Evolutionary conservation across 2,888 invertebrate genomes (phyloP), one percentile per base, ranked within the genome.

Genomic region (Eulithis prunata): DNA sequence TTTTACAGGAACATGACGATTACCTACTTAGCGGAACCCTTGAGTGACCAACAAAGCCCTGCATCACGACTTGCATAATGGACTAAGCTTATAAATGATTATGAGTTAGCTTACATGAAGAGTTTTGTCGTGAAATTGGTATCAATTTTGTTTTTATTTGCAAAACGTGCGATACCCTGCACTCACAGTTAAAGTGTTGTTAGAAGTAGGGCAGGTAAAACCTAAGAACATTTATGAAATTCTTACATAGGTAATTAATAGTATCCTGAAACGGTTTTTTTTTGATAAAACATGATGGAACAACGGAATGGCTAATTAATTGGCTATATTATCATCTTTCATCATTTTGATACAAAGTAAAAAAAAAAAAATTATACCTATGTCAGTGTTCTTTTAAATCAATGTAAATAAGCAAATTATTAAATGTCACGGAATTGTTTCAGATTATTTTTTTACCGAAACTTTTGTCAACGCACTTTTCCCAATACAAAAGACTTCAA

Each of bases 41-140:
- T 46, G 51, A 68, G 57, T 70, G 36, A 59, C 60, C 53, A 69
- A 75, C 76, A 75, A 75, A 77, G 70, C 73, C 75, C 73, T 75
- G 73, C 64, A 76, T 81, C 84, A 84, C 81, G 82, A 79, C 70
- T 69, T 78, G 76, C 72, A 74, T 79, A 81, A 80, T 82, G 71
- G 62, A 74, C 70, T 74, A 32, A 67, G 71, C 59, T 1, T 21
- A 21, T 1, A 2, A 21, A 21, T 21, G 21, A 21, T 21, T 21
- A 21, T 21, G 1, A 21, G 21, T 21, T 21, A 21, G 21, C 1
- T 59, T 67, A 71, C 72, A 57, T 51, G 61, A 47, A 36, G 45
- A 46, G 47, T 14, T 70, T 61, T 56, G 51, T 62, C 59, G 41
- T 56, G 53, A 62, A 60, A 68, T 56, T 68, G 46, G 43, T 54